Base-by-base conservation (phyloP, 2,113 vertebrate genomes). In the Malurus melanocephalus region DNA sequence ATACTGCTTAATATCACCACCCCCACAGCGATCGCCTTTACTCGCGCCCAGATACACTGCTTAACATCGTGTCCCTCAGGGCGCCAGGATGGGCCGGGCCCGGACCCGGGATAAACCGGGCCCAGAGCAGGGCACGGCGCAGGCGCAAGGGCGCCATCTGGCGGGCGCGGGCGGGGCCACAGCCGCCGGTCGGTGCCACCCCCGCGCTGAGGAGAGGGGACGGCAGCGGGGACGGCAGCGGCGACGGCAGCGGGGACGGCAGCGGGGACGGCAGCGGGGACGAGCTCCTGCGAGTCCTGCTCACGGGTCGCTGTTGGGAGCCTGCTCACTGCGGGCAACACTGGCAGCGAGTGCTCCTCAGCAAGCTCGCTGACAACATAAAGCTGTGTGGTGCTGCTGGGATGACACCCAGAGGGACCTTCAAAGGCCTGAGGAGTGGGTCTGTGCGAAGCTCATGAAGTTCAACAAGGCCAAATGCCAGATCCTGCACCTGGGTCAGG, bases 11-110 rank as follows among this genome's bases (percentile, higher is more conserved):
- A 1, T n/a, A 15, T 1, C 28, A 9, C 0, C 18, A 7, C 62
- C 13, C 5, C 4, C 42, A 30, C 0, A 38, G 38, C 38, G 38
- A 38, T 38, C 10, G 38, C 38, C 38, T 38, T 38, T 38, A 38
- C 38, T 38, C 38, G 38, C 38, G 38, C 38, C 38, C 38, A 38
- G 10, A 38, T 0, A 11, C 10, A 38, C 38, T 38, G 38, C 38
- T 38, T 38, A 14, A 1, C 35, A 15, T 1, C 24, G 8, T 0
- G 18, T 7, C 62, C 13, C 5, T 4, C 42, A 30, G 0, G 40
- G 13, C 20, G 43, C 18, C 43, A 10, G 49, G 27, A 56, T 38
- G 10, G 38, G 38, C 38, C 38, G 38, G 38, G 38, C 38, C 38
- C 38, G 38, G 38, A 38, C 38, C 38, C 38, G n/a, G 40, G 30